A percentile compares a stretch with the other conserved stretches of the same genome.
phyloP scores from a whole-genome alignment of 2,113 vertebrate genomes.

The Genyomyrus donnyi region DNA sequence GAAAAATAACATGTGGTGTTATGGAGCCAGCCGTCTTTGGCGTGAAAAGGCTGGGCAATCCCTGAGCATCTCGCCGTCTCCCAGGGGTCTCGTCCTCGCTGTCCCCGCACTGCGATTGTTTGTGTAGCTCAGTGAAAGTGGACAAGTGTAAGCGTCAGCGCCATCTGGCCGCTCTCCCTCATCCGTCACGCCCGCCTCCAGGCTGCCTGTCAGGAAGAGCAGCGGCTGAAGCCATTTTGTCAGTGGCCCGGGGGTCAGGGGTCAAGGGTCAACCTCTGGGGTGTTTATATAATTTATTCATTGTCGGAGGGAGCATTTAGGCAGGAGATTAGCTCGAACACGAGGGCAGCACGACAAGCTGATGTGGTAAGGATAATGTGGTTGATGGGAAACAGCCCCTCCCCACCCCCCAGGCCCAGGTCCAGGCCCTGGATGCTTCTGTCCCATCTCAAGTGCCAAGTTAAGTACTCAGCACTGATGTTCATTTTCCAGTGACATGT shows the following conservation, averaged over 20 bases:
- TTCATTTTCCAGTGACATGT: background rate
- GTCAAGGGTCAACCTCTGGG: slow-evolving; percentile 51
- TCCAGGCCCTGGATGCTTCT: background rate
- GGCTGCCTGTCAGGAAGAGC: slow-evolving; percentile 43
- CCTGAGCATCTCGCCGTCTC: background rate
- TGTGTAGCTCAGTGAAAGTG: slow-evolving; percentile 13
- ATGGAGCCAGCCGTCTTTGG: background rate
- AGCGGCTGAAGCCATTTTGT: slow-evolving; percentile 41
- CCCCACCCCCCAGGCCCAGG: slow-evolving; percentile 21
- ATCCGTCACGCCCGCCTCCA: slow-evolving; percentile 49
- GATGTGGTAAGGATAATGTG: slow-evolving; percentile 39
- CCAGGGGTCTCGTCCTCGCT: background rate
- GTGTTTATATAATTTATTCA: slow-evolving; percentile 62
- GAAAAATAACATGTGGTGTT: background rate
- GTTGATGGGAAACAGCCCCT: slow-evolving; percentile 49
- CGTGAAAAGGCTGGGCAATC: background rate
- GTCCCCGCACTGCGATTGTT: background rate
- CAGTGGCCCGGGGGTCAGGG: slow-evolving; percentile 59
- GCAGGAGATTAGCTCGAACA: slow-evolving; percentile 53
- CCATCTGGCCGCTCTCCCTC: slow-evolving; percentile 41
- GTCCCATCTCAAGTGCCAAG: background rate
- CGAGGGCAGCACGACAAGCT: slow-evolving; percentile 46
- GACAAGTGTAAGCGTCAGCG: background rate
- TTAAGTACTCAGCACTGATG: background rate
- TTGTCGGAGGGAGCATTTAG: slow-evolving; percentile 52